phyloP scores from a whole-genome alignment of 1,140 invertebrate genomes.

The Drosophila miranda region DNA sequence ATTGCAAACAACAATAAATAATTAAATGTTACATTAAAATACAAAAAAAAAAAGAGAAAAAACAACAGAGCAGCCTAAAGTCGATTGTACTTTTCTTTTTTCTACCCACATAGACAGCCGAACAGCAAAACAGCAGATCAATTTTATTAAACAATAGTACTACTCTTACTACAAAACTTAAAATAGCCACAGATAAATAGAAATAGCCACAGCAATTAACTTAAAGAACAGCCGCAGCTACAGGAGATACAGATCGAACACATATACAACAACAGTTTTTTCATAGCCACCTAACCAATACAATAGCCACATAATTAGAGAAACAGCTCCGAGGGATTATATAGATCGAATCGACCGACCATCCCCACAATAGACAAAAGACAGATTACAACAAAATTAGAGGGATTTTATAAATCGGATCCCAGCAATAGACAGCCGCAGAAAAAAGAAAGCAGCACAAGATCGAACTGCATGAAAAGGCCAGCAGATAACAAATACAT shows the following conservation, averaged over 20 bases:
- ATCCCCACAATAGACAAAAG: constrained; percentile 65
- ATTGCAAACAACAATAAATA: constrained; percentile 29
- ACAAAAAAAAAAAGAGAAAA: constrained; percentile 31
- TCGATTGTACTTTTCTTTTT: constrained; percentile 82
- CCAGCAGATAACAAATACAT: constrained; percentile 29
- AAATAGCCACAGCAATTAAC: constrained; percentile 78
- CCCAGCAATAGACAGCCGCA: constrained; percentile 27
- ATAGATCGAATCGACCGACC: constrained; percentile 19
- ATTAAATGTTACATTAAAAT: constrained; percentile 36
- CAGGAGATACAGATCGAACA: constrained; percentile 19
- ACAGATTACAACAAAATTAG: constrained; percentile 19
- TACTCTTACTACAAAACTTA: constrained; percentile 75
- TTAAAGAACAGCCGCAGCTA: constrained; percentile 33
- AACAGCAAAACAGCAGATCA: constrained; percentile 27
- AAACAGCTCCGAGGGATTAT: background rate
- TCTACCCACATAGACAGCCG: constrained; percentile 61
- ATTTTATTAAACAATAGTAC: constrained; percentile 77
- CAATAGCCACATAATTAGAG: constrained; percentile 73
- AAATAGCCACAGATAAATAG: constrained; percentile 75
- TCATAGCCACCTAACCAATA: constrained; percentile 72
- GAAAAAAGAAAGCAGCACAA: constrained; percentile 70
- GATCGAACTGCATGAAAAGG: constrained; percentile 52
- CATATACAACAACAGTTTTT: constrained; percentile 46
- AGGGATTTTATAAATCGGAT: constrained; percentile 4
- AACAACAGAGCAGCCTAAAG: constrained; percentile 69